These are phyloP conservation scores for Petromus typicus DNA, from an alignment of 2,113 vertebrate genomes.

Conservation along the genomic window DNA sequence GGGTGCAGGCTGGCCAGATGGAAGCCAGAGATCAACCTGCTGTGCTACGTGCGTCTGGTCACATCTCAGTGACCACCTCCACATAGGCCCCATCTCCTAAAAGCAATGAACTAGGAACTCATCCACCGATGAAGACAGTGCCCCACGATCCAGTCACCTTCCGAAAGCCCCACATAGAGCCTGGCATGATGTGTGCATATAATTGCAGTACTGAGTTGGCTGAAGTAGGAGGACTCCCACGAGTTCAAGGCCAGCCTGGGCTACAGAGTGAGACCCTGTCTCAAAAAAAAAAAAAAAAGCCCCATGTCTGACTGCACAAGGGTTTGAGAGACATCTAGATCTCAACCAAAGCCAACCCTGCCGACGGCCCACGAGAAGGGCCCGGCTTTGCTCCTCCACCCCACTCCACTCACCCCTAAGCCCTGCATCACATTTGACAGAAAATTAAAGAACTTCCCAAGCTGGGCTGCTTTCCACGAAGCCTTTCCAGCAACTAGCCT, in stretches of 20 bases:
- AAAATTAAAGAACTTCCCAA: conserved; percentile 56
- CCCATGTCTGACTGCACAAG: neutral
- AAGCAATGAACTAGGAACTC: neutral
- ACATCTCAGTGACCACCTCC: neutral
- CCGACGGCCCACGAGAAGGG: neutral
- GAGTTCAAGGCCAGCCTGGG: no score
- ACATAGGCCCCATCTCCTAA: neutral
- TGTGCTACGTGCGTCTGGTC: neutral
- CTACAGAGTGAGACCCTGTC: no score
- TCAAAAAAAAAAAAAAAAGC: no score
- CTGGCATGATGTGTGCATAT: no score
- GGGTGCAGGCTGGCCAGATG: neutral
- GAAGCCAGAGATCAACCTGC: neutral
- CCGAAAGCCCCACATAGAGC: neutral
- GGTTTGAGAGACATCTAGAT: neutral
- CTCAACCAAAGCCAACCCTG: neutral
- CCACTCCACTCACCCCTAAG: no score
- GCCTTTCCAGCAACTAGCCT: conserved; percentile 51
- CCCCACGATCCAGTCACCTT: neutral
- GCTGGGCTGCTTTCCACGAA: neutral
- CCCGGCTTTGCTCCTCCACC: neutral
- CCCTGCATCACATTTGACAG: neutral
- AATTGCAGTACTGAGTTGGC: no score
- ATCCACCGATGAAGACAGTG: neutral
- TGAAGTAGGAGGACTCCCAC: no score